Conservation (phyloP, 2,797 vertebrate species). For the Podargus strigoides region DNA sequence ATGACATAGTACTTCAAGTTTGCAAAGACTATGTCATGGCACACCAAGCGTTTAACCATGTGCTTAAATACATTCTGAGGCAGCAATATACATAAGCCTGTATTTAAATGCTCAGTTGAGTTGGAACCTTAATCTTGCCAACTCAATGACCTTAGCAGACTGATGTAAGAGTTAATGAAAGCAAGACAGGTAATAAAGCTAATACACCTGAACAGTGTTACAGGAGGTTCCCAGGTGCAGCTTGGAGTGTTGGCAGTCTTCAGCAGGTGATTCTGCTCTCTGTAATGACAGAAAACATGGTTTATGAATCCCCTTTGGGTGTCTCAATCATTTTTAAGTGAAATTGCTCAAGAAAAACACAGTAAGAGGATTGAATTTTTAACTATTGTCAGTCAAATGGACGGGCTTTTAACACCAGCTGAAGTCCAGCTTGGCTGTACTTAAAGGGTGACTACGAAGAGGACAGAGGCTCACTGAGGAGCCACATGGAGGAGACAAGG, state of each 20-base stretch:
- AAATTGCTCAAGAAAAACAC: neutral
- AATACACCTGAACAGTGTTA: neutral
- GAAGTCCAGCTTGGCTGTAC: neutral
- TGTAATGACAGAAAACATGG: accelerated
- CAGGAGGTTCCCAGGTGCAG: neutral
- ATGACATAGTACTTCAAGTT: accelerated
- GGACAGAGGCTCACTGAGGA: neutral
- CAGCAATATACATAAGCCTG: accelerated
- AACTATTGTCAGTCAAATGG: neutral
- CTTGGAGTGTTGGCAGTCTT: neutral
- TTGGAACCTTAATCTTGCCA: neutral
- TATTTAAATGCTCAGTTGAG: neutral
- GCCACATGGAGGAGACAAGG: neutral
- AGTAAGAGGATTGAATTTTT: neutral
- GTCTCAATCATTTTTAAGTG: neutral
- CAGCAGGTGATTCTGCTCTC: neutral
- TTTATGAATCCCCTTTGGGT: neutral
- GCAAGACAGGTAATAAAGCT: neutral
- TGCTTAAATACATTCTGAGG: neutral
- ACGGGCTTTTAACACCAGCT: neutral
- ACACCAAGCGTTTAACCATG: neutral
- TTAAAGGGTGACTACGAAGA: neutral
- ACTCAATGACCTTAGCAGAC: neutral
- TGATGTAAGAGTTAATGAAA: neutral
- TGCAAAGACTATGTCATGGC: neutral